Evolutionary conservation across 2,888 invertebrate species (phyloP), one percentile per base, ranked within the genome.

Genomic region (Mongoloraphidia duomilia): DNA sequence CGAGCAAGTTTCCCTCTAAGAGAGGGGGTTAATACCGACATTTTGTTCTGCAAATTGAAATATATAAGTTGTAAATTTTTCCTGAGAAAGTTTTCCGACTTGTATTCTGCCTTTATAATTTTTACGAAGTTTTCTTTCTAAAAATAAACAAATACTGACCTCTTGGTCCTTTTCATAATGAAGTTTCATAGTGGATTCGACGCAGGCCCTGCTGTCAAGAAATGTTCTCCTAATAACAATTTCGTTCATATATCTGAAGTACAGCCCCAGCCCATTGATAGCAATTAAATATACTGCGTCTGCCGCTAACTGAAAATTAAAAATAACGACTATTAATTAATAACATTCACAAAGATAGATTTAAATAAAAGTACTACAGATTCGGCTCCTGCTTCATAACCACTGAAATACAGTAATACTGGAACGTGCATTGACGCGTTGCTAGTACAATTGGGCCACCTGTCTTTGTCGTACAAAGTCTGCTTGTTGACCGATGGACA

Each of bases 141-240:
- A 17, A 17, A 17, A 17, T 17, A 17, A 17, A 17, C 17, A 17
- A 17, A 26, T 26, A 26, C 26, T 26, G 26, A 83, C 84, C 76
- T 91, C 91, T 71, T 91, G 90, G 58, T 86, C 83, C 61, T 88
- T 82, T 53, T 90, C 90, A 62, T 83, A 85, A 55, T 84, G 82
- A 17, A 91, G 69, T 57, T 86, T 76, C 42, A 87, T 71, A 44
- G 88, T 91, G 47, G 87, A 85, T 65, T 91, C 87, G 13, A 93
- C 85, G 60, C 85, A 90, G 38, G 85, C 86, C 52, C 92, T 71
- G 37, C 89, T 77, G 62, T 93, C 92, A 49, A 93, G 71, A 64
- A 94, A 94, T 1, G 92, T 88, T 53, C 87, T 74, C 52, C 92
- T 72, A 54, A 89, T 84, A 13, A 88, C 84, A 42, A 93, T 82